Percentiles rank a stretch among this genome's conserved stretches.
phyloP scores from a whole-genome alignment of 2,797 vertebrate genomes.

The Peromyscus nudipes region DNA sequence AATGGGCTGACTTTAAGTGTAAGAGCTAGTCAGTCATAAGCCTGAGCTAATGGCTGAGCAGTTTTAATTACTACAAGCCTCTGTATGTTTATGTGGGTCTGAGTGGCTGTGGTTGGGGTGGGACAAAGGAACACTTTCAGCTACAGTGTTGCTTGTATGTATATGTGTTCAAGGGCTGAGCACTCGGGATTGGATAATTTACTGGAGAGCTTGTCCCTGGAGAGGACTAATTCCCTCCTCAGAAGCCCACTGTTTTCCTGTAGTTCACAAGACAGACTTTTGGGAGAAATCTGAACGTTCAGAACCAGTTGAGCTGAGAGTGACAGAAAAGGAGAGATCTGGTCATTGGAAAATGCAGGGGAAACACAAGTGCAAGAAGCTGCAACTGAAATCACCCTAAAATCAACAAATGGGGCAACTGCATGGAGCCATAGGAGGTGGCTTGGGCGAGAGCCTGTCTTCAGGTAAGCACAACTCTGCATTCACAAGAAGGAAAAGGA shows the following conservation, averaged over 20 bases:
- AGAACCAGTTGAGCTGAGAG: background rate
- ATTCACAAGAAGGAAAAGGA: conserved; percentile 28
- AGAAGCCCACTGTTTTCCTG: background rate
- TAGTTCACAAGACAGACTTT: background rate
- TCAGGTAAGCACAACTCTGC: background rate
- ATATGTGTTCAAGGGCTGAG: background rate
- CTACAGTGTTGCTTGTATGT: background rate
- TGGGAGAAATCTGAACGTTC: background rate
- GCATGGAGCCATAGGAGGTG: background rate
- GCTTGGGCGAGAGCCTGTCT: background rate
- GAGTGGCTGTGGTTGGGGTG: too few relatives aligned
- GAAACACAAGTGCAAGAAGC: background rate
- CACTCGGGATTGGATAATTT: background rate
- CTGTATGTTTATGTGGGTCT: too few relatives aligned
- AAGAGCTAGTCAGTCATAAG: too few relatives aligned
- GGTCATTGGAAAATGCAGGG: background rate
- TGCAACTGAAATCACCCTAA: conserved; percentile 3
- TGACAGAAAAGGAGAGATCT: background rate
- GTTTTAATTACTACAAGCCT: too few relatives aligned
- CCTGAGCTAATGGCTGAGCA: too few relatives aligned
- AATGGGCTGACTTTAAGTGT: too few relatives aligned
- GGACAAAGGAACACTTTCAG: too few relatives aligned
- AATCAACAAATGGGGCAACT: background rate
- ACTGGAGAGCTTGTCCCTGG: background rate
- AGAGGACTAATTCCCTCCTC: background rate